These are phyloP conservation scores for Caenorhabditis auriculariae DNA, from an alignment of 2,888 invertebrate genomes.

Conservation along the genomic window DNA sequence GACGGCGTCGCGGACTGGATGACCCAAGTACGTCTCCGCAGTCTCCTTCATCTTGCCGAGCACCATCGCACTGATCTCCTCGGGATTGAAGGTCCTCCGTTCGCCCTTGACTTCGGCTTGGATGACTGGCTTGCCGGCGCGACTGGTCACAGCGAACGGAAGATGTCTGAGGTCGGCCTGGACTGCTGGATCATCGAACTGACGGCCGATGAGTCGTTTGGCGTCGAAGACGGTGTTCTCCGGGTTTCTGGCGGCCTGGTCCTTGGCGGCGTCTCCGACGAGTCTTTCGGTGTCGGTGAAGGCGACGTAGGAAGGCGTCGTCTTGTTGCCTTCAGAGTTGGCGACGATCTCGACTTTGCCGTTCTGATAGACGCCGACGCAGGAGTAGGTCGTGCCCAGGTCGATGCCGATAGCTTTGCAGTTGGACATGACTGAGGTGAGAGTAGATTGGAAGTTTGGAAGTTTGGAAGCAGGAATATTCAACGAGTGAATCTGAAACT, in stretches of 20 bases:
- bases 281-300: constrained; percentile 68
- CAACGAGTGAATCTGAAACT: not conserved
- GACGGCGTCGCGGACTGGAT: constrained; percentile 73
- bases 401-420: constrained; percentile 39
- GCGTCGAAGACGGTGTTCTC: constrained; percentile 50
- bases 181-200: constrained; percentile 65
- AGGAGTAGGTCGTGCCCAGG: constrained; percentile 34
- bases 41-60: constrained; percentile 62
- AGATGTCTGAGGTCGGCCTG: constrained; percentile 61
- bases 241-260: constrained; percentile 68
- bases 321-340: constrained; percentile 73
- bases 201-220: constrained; percentile 66
- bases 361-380: constrained; percentile 38
- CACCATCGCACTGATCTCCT: constrained; percentile 61
- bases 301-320: constrained; percentile 72
- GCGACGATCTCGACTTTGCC: constrained; percentile 67
- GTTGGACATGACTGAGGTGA: constrained; percentile 19
- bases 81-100: constrained; percentile 71
- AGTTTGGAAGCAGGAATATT: not conserved
- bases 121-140: constrained; percentile 36
- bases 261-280: constrained; percentile 67
- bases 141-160: constrained; percentile 54
- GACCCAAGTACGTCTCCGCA: constrained; percentile 64
- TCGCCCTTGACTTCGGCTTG: constrained; percentile 84
- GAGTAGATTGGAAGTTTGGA: not conserved